Evolutionary conservation across 92 coral and sea anemone species (phyloP).

Genomic region (Siderastrea radians): DNA sequence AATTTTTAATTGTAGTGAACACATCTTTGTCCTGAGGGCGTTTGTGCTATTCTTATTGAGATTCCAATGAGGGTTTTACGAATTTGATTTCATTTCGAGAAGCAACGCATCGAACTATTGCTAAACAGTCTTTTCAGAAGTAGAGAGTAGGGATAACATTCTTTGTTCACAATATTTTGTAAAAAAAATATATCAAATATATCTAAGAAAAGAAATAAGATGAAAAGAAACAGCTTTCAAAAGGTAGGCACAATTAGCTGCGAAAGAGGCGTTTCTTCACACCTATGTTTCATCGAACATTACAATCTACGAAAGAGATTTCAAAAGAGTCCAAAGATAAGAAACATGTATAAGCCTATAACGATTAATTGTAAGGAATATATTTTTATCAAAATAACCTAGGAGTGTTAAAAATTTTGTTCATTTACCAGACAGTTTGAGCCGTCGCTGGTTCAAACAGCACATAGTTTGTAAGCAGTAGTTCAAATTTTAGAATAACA

Average conservation of each 20-base stretch:
- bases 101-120: background rate
- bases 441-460: slow-evolving; percentile 12
- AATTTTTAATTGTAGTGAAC: slow-evolving; percentile 45
- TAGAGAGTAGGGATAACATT: background rate
- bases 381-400: slow-evolving; percentile 50
- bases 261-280: slow-evolving; percentile 51
- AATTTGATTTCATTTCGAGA: slow-evolving; percentile 6
- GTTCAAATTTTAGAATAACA: slow-evolving; percentile 17
- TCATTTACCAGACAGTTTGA: slow-evolving; percentile 13
- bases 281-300: slow-evolving; percentile 43
- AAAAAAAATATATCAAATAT: slow-evolving; percentile 3
- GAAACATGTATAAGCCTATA: slow-evolving; percentile 40
- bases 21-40: slow-evolving; percentile 36
- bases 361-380: slow-evolving; percentile 53
- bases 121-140: background rate
- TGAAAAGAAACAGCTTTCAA: slow-evolving; percentile 11
- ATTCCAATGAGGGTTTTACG: slow-evolving; percentile 8
- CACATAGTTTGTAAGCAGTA: background rate
- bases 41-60: slow-evolving; percentile 30
- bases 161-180: slow-evolving; percentile 21
- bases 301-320: slow-evolving; percentile 34
- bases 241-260: slow-evolving; percentile 23
- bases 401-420: slow-evolving; percentile 36
- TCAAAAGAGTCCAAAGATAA: slow-evolving; percentile 42
- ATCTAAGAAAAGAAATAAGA: background rate